A percentile compares a stretch with the other conserved stretches of the same genome.
Conservation (phyloP, 2,113 vertebrate species). For the Serinus canaria region DNA sequence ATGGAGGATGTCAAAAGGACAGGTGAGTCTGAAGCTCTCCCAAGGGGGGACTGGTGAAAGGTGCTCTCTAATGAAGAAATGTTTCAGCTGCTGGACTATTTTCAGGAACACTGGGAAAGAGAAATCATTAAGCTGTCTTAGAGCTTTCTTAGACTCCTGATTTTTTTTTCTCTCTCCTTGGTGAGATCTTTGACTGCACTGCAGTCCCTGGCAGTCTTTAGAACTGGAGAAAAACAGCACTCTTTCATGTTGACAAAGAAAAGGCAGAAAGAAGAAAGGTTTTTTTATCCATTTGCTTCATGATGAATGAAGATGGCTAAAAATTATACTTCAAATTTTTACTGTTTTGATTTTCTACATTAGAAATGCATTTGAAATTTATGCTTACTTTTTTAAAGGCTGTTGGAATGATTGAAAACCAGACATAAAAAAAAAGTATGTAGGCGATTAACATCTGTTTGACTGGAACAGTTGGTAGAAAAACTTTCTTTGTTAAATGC, state of each 20-base stretch:
- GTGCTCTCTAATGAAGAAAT: background rate
- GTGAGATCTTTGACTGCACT: background rate
- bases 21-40: background rate
- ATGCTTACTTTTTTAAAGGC: background rate
- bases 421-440: background rate
- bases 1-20: background rate
- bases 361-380: background rate
- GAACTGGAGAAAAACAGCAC: background rate
- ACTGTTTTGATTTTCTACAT: conserved; percentile 1
- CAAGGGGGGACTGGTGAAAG: background rate
- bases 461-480: background rate
- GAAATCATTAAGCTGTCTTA: background rate
- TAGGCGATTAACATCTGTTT: conserved; percentile 35
- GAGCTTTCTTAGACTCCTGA: background rate
- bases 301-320: background rate
- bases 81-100: background rate
- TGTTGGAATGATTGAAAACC: background rate
- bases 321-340: background rate
- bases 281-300: background rate
- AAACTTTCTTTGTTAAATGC: background rate
- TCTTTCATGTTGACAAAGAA: background rate
- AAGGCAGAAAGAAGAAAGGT: background rate
- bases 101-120: background rate
- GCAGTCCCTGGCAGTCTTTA: background rate
- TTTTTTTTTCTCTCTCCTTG: background rate